Conservation (phyloP, 2,113 vertebrate genomes). For the Sprattus sprattus region DNA sequence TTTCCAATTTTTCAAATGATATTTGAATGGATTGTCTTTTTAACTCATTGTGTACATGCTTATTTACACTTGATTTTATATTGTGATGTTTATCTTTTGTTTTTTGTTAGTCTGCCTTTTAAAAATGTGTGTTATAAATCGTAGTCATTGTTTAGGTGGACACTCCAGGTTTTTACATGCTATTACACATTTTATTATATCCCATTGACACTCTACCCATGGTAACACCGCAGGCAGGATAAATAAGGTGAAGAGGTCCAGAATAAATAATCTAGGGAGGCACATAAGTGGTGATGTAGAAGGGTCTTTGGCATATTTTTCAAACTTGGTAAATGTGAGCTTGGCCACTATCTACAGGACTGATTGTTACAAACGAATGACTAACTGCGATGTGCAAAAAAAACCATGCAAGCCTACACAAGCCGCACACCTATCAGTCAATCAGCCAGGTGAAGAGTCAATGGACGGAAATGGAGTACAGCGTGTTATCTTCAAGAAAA, state of each 20-base stretch:
- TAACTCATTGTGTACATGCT: too few relatives aligned
- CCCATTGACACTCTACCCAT: not conserved
- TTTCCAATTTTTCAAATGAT: not conserved
- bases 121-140: not conserved
- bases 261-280: not conserved
- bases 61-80: not conserved
- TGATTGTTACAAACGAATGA: not conserved
- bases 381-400: not conserved
- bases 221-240: not conserved
- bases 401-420: not conserved
- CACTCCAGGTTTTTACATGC: not conserved
- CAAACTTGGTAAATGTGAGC: not conserved
- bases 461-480: not conserved
- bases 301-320: not conserved
- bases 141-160: not conserved
- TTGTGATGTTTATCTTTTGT: not conserved
- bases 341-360: not conserved
- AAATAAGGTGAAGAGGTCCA: not conserved
- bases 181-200: not conserved
- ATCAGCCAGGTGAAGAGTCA: not conserved
- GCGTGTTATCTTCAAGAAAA: not conserved
- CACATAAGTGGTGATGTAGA: not conserved
- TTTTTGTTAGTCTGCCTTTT: too few relatives aligned
- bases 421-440: not conserved
- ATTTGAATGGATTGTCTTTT: not conserved